phyloP scores from a whole-genome alignment of 2,888 invertebrate species.

The Lithosia quadra region DNA sequence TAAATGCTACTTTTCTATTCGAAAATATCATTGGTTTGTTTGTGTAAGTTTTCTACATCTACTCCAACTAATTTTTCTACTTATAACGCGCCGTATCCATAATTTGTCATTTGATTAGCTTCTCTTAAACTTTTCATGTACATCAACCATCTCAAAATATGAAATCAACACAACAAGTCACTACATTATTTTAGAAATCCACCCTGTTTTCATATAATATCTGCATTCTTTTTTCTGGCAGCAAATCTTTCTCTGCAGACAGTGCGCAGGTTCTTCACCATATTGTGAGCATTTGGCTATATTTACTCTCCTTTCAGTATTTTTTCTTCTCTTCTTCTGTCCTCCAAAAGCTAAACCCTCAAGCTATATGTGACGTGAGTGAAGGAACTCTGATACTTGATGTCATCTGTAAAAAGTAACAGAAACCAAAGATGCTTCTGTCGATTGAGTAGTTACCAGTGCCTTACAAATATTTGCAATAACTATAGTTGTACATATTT shows the following conservation, averaged over 20 bases:
- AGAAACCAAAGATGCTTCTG: constrained; percentile 45
- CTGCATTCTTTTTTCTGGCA: neutral
- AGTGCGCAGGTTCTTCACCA: neutral
- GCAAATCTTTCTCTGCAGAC: neutral
- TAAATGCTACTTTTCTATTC: neutral
- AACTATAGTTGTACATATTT: constrained; percentile 44
- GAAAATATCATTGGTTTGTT: neutral
- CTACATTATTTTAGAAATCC: neutral
- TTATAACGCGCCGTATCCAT: neutral
- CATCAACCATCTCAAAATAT: neutral
- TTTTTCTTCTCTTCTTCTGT: neutral
- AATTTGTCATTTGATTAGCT: neutral
- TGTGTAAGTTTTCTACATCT: neutral
- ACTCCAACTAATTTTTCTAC: neutral
- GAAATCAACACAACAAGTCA: too few relatives aligned
- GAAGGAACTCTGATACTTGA: neutral
- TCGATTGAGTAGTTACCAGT: constrained; percentile 30
- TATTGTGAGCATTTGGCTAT: neutral
- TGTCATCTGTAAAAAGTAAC: neutral
- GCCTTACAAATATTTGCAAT: constrained; percentile 26
- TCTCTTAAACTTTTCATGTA: neutral
- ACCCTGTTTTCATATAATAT: neutral
- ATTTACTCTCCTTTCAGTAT: neutral
- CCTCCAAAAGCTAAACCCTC: neutral
- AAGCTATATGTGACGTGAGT: neutral